Evolutionary conservation across 2,888 invertebrate species (phyloP), one percentile per base, ranked within the genome.

Genomic region (Drosophila anomalata): DNA sequence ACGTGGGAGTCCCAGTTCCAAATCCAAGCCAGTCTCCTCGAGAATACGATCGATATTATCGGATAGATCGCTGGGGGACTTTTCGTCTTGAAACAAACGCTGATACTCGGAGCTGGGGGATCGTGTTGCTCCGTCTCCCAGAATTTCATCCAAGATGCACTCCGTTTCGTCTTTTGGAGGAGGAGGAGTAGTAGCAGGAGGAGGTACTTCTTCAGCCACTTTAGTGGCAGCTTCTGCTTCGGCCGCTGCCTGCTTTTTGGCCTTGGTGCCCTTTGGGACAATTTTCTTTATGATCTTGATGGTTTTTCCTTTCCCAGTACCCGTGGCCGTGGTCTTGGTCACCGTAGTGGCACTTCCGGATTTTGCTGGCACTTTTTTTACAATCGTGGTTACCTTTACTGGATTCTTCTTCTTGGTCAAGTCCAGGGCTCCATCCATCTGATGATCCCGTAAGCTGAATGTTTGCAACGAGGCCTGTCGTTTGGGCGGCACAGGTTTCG

Each of bases 21-120:
- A 55, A 76, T 91, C 84, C 14, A 91, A 77, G 0, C 91, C 91
- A 0, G 89, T 89, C 55, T 91, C 90, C 58, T 89, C 89, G 2
- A 91, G 79, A 11, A 92, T 90, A 3, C 81, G 87, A 59, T 92
- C 91, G 46, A 92, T 90, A 69, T 90, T 91, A 46, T 92, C 92
- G 0, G 91, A 91, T 6, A 92, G 75, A 78, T 91, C 91, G 55
- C 91, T 91, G 2, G 91, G 91, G 0, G 91, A 91, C 67, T 90
- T 91, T 61, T 91, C 91, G 33, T 89, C 91, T 11, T 89, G 87
- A 51, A 92, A 92, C 0, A 92, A 77, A 4, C 90, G 81, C 22
- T 90, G 89, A 73, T 91, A 92, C 22, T 92, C 92, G 3, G 88
- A 71, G 24, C 91, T 92, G 14, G 91, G 91, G 1, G 92, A 91